Conservation (phyloP, 1,140 invertebrate species). For the Sitobion miscanthi region DNA sequence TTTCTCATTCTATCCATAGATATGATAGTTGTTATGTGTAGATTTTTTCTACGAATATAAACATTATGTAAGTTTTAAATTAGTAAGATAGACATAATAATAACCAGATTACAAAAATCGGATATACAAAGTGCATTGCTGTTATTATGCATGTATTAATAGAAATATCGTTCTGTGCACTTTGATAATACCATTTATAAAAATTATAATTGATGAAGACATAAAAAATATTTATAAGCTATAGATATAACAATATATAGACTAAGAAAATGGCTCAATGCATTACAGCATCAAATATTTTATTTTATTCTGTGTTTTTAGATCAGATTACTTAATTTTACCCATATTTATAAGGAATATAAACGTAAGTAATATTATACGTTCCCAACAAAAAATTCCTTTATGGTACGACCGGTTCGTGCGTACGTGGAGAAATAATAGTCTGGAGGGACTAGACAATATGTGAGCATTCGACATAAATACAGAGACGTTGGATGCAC, state of each 20-base stretch:
- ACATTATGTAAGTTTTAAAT: neutral
- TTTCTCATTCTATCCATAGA: neutral
- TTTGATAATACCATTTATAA: neutral
- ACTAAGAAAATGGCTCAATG: neutral
- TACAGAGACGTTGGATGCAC: neutral
- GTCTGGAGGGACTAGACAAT: neutral
- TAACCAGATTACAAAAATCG: too few relatives aligned
- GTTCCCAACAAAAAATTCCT: neutral
- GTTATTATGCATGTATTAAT: neutral
- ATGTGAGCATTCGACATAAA: constrained; percentile 6
- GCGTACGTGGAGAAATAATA: constrained; percentile 1
- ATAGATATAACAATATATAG: neutral
- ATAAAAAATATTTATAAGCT: neutral
- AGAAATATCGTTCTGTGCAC: neutral
- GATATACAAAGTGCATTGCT: neutral
- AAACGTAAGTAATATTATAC: neutral
- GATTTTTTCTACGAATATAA: neutral
- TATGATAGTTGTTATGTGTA: neutral
- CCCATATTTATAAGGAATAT: neutral
- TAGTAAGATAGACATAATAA: neutral
- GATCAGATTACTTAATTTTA: constrained; percentile 29
- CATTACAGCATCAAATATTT: neutral
- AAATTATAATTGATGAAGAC: neutral
- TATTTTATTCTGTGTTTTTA: constrained; percentile 3
- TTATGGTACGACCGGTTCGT: constrained; percentile 24